These are phyloP conservation scores for Anser cygnoides DNA, from an alignment of 2,113 vertebrate genomes.

Conservation along the genomic window DNA sequence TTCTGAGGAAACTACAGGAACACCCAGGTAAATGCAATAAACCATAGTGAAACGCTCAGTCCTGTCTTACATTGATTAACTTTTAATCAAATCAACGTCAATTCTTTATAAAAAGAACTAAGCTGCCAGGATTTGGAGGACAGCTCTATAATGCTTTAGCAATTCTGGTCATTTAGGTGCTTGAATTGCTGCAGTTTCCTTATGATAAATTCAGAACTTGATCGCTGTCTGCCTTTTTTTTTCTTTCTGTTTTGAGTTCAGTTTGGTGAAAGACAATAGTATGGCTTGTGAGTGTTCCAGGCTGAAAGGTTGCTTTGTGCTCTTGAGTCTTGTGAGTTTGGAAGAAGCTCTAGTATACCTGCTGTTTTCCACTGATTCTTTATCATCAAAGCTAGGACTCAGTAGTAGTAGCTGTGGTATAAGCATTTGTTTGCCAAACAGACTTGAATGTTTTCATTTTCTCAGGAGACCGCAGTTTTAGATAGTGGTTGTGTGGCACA, in stretches of 20 bases:
- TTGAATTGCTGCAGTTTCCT: neutral
- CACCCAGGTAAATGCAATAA: neutral
- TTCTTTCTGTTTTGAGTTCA: neutral
- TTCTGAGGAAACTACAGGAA: neutral
- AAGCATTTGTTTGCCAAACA: neutral
- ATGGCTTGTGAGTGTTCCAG: neutral
- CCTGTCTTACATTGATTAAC: neutral
- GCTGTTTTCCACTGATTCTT: neutral
- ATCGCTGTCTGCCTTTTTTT: neutral
- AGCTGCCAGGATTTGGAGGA: neutral
- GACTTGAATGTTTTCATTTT: neutral
- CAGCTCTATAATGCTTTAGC: neutral
- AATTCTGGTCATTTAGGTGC: neutral
- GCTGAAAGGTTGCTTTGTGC: neutral
- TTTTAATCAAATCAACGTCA: neutral
- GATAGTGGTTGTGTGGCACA: neutral
- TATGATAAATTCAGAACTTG: neutral
- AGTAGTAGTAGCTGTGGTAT: neutral
- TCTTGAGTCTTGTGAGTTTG: neutral
- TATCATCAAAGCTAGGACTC: neutral
- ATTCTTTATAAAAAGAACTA: neutral
- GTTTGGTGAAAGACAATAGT: neutral
- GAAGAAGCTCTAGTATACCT: neutral
- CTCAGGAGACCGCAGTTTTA: rapidly evolving
- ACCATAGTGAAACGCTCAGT: neutral